phyloP scores from a whole-genome alignment of 2,113 vertebrate species.

The Xyliphius kryptos region DNA sequence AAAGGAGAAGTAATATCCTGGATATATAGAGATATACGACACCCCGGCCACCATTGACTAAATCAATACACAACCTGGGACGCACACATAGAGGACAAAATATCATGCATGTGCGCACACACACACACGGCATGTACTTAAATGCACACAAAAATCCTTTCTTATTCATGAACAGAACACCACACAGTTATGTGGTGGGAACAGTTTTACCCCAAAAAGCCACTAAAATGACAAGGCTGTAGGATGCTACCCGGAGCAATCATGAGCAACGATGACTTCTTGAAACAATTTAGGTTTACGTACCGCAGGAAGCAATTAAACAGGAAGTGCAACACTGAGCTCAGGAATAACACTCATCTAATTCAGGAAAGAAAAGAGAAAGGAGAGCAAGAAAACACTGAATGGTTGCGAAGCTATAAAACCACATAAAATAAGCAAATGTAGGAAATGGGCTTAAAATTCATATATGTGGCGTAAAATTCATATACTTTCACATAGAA shows the following conservation, averaged over 20 bases:
- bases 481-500: too few relatives aligned
- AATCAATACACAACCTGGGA: background rate
- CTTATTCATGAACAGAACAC: background rate
- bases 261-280: too few relatives aligned
- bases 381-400: too few relatives aligned
- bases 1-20: background rate
- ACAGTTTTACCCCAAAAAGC: background rate
- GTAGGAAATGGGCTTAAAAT: too few relatives aligned
- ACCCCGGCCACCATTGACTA: background rate
- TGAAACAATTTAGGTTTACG: background rate
- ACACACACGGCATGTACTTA: background rate
- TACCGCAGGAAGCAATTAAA: background rate
- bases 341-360: background rate
- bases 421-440: too few relatives aligned
- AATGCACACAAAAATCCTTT: background rate
- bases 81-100: background rate
- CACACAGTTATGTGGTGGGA: background rate
- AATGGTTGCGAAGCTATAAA: too few relatives aligned
- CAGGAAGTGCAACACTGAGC: background rate
- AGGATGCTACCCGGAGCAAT: too few relatives aligned
- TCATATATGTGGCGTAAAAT: too few relatives aligned
- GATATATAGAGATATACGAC: slow-evolving; percentile 1
- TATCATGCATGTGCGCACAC: background rate
- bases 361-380: background rate
- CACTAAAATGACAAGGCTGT: too few relatives aligned